Percentiles rank a stretch among this genome's conserved stretches.
These are phyloP conservation scores for Hypocryptadius cinnamomeus DNA, from an alignment of 2,113 vertebrate species.

Conservation along the genomic window DNA sequence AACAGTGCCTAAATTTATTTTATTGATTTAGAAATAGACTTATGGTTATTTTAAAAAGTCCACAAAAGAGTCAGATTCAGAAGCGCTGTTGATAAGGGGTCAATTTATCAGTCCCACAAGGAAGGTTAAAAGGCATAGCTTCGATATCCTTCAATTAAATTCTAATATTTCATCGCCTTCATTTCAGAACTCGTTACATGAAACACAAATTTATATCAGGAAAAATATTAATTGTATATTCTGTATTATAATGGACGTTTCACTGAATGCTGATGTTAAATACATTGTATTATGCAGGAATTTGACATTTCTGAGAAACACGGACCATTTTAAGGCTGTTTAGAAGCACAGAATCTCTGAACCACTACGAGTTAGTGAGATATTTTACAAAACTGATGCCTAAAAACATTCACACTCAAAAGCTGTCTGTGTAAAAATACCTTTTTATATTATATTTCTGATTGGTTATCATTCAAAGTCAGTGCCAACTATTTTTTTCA, in stretches of 20 bases:
- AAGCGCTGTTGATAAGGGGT: neutral
- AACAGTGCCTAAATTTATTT: neutral
- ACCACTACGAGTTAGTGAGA: neutral
- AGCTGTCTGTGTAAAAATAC: neutral
- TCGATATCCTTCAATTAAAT: neutral
- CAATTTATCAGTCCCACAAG: neutral
- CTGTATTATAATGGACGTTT: neutral
- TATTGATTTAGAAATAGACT: neutral
- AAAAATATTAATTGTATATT: neutral
- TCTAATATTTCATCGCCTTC: neutral
- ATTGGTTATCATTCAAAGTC: conserved; percentile 4
- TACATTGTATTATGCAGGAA: neutral
- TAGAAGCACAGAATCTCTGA: neutral
- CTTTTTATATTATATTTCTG: neutral
- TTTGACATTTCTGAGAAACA: neutral
- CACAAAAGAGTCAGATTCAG: neutral
- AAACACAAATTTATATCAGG: neutral
- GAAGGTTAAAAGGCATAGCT: neutral
- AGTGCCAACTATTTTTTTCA: neutral
- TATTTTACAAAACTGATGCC: neutral
- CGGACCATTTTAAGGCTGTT: neutral
- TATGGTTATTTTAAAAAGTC: neutral
- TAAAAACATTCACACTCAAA: neutral
- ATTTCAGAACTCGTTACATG: neutral
- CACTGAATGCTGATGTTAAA: neutral